Conservation (phyloP, 2,113 vertebrate genomes). For the Vireo altiloquus region DNA sequence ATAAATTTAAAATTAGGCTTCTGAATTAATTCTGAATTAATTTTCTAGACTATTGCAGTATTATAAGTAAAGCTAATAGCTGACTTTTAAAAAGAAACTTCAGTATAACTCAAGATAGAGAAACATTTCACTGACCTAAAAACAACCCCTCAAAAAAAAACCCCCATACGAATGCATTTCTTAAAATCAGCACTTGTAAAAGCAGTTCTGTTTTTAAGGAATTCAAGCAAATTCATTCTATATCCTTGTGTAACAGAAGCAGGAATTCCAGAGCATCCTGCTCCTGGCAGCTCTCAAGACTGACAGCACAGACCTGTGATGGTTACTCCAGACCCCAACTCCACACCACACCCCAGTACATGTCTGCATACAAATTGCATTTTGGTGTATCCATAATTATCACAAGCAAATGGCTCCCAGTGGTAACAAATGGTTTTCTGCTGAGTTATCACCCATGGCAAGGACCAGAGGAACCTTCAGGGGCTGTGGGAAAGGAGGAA, state of each 20-base stretch:
- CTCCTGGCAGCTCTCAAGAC: background rate
- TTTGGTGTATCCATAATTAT: background rate
- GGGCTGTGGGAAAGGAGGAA: background rate
- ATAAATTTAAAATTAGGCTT: background rate
- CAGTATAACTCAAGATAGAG: background rate
- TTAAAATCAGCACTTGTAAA: background rate
- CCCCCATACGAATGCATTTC: background rate
- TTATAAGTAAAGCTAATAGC: background rate
- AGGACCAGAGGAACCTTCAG: background rate
- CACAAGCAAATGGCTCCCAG: background rate
- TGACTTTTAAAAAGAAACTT: background rate
- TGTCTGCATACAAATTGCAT: background rate
- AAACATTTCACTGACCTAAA: background rate
- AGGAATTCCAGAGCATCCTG: background rate
- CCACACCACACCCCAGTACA: background rate
- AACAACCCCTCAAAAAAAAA: fast-evolving
- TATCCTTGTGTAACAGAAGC: background rate
- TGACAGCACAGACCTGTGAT: background rate
- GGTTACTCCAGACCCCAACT: fast-evolving
- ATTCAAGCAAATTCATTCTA: background rate
- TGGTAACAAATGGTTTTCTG: background rate
- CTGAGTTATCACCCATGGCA: background rate
- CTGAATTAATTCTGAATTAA: background rate
- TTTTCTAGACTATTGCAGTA: background rate
- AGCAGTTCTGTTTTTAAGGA: background rate